Evolutionary conservation across 1,140 invertebrate species (phyloP).

Genomic region (Helicoverpa armigera): DNA sequence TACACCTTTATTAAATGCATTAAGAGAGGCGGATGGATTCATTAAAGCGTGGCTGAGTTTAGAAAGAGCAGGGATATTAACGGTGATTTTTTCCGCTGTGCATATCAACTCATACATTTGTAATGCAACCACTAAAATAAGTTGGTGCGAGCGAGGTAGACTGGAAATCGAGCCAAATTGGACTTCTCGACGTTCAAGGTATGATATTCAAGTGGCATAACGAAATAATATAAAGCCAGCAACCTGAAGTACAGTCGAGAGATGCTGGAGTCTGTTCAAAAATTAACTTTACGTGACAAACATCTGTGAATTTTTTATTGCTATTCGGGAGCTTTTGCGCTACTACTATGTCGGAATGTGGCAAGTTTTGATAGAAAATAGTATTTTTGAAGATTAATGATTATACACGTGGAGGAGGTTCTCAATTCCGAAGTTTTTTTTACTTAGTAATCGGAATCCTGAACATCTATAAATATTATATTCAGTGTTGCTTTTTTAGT

Average conservation of each 20-base stretch:
- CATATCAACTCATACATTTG: background rate
- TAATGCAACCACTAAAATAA: conserved; percentile 11
- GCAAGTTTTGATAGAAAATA: background rate
- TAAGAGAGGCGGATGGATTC: background rate
- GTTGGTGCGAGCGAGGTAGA: background rate
- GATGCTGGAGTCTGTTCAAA: conserved; percentile 1
- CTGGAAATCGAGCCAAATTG: conserved; percentile 44
- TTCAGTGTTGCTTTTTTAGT: no score
- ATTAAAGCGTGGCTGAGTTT: background rate
- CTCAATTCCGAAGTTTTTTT: no score
- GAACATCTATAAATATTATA: no score
- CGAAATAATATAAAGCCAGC: conserved; percentile 29
- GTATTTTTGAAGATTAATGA: no score
- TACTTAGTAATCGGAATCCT: no score
- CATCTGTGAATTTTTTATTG: conserved; percentile 14
- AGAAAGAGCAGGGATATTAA: background rate
- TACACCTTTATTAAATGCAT: conserved; percentile 1
- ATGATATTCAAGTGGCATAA: conserved; percentile 21
- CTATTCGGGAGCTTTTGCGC: background rate
- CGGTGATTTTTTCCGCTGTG: background rate
- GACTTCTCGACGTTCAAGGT: conserved; percentile 25
- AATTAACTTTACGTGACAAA: conserved; percentile 18
- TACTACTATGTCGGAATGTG: background rate
- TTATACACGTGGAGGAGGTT: no score
- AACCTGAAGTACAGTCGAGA: conserved; percentile 9